These are phyloP conservation scores for Drosophila baimaii DNA, from an alignment of 1,140 invertebrate species.

Conservation along the genomic window DNA sequence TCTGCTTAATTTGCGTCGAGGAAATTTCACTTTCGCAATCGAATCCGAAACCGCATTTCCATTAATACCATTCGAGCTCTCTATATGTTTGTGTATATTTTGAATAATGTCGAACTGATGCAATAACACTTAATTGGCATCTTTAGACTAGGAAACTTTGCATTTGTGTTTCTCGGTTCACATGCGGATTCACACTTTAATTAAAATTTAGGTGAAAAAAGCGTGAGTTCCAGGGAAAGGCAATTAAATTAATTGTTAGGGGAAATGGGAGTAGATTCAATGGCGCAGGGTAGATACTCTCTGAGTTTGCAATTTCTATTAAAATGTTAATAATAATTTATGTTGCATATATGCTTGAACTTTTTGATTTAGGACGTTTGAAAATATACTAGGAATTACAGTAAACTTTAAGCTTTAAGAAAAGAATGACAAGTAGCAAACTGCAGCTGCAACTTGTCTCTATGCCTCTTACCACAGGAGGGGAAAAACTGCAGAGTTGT, in stretches of 20 bases:
- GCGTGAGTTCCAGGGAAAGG: not conserved
- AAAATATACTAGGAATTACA: too few relatives aligned
- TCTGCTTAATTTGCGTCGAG: conserved; percentile 37
- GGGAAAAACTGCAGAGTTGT: too few relatives aligned
- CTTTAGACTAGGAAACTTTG: conserved; percentile 26
- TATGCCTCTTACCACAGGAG: too few relatives aligned
- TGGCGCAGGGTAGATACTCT: conserved; percentile 8
- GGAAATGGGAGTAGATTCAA: not conserved
- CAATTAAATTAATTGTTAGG: conserved; percentile 13
- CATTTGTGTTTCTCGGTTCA: conserved; percentile 11
- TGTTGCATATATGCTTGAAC: not conserved
- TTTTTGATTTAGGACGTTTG: too few relatives aligned
- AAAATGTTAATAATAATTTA: not conserved
- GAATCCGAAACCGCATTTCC: conserved; percentile 20
- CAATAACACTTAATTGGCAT: conserved; percentile 26
- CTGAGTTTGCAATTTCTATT: too few relatives aligned
- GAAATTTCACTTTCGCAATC: conserved; percentile 54
- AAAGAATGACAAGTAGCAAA: too few relatives aligned
- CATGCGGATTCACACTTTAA: conserved; percentile 25
- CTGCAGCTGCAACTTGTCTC: too few relatives aligned
- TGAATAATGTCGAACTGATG: conserved; percentile 17
- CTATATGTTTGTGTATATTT: conserved; percentile 9
- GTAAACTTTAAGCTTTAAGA: too few relatives aligned
- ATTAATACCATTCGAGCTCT: conserved; percentile 20
- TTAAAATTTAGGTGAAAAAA: conserved; percentile 25